Base-by-base conservation (phyloP, 2,888 invertebrate species). In the Cylindroiulus punctatus region DNA sequence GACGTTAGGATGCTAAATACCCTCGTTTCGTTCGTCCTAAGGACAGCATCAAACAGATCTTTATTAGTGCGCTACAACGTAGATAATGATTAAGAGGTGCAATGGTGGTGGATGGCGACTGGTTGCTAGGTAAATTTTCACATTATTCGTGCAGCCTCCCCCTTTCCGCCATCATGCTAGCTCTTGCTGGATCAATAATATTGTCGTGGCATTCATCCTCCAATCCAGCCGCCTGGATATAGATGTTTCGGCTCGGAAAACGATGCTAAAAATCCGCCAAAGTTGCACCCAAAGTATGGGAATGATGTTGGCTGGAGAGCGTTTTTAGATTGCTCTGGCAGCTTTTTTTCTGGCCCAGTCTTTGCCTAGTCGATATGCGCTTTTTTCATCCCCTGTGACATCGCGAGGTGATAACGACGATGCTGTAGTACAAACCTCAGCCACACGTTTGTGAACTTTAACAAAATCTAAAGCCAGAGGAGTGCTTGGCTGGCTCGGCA, bases 121-220 rank as follows among this genome's bases (percentile, higher is more conserved):
- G 42, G 82, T 82, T 82, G 82, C 82, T 82, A 82, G 82, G 82
- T 82, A 82, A 82, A 82, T 42, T 82, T 42, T 82, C 40, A 42
- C 42, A 40, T 82, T 82, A 82, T 82, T 82, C 42, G 36, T 12
- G 65, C 65, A 26, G 10, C 26, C 26, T 26, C 57, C 40, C 65
- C 65, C 42, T 42, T 8, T 82, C 82, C 36, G 82, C 82, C 82
- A 82, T 82, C 19, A 82, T 82, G 82, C n/a, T n/a, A n/a, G n/a
- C 82, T 82, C 82, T 82, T 7, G 22, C 12, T 82, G 82, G 82
- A 82, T 82, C 82, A 82, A 82, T 82, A 82, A 82, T 82, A 82
- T 65, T 65, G 65, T 65, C 65, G 65, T 65, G 65, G 65, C 22
- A 65, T 65, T 65, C 65, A 65, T 65, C 65, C 65, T 65, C 65